phyloP scores from a whole-genome alignment of 2,797 vertebrate genomes.

The Bryconaethiops microstoma region DNA sequence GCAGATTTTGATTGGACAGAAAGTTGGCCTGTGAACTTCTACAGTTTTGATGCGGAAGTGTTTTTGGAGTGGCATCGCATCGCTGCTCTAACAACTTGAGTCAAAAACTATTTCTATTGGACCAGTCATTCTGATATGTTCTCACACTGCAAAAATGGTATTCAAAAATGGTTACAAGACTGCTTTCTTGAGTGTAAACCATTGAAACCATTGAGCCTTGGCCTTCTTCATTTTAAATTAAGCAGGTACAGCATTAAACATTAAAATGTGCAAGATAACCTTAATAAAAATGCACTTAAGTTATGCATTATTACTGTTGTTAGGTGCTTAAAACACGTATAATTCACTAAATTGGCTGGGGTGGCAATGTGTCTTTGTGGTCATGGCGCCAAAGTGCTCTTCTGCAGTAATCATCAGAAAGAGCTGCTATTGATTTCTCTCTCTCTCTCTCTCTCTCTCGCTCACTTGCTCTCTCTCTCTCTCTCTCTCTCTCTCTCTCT shows the following conservation, averaged over 20 bases:
- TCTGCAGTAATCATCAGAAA: constrained; percentile 46
- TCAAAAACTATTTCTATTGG: too few relatives aligned
- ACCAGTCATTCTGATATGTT: too few relatives aligned
- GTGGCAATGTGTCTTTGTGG: constrained; percentile 25
- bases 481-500: neutral
- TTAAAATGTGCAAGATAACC: neutral
- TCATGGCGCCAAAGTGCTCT: constrained; percentile 8
- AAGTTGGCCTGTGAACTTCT: too few relatives aligned
- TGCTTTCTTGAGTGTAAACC: neutral
- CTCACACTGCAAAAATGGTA: too few relatives aligned
- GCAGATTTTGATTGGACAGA: too few relatives aligned
- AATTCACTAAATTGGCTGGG: constrained; percentile 23
- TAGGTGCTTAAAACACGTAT: neutral
- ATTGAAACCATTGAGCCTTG: neutral
- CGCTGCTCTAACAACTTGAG: too few relatives aligned
- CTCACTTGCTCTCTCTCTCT: too few relatives aligned
- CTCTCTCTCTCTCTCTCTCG: neutral
- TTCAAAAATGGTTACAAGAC: neutral
- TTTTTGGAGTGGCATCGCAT: too few relatives aligned
- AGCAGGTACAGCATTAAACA: neutral
- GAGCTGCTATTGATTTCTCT: constrained; percentile 56
- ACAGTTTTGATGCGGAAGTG: too few relatives aligned
- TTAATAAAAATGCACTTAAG: neutral
- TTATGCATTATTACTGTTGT: neutral
- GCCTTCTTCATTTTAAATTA: neutral